Evolutionary conservation across 2,888 invertebrate species (phyloP).

Genomic region (Dryadula phaetusa): DNA sequence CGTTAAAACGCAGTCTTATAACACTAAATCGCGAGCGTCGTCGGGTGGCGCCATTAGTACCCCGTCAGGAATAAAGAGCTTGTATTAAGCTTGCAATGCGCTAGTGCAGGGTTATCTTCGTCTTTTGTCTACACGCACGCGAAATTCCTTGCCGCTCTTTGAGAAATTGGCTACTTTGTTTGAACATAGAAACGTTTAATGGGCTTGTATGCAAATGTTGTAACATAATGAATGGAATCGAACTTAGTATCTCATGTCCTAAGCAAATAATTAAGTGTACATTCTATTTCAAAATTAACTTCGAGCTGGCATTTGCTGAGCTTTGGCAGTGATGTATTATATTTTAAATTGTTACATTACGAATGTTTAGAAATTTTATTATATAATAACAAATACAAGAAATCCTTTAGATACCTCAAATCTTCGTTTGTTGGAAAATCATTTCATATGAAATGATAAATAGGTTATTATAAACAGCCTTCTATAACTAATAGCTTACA

Average conservation of each 20-base stretch:
- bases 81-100: constrained; percentile 39
- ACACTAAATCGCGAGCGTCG: constrained; percentile 52
- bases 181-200: constrained; percentile 37
- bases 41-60: constrained; percentile 64
- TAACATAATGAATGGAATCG: constrained; percentile 31
- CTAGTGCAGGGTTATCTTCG: constrained; percentile 40
- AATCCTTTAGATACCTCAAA: neutral
- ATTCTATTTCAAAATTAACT: constrained; percentile 27
- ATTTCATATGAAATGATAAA: neutral
- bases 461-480: neutral
- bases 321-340: neutral
- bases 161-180: constrained; percentile 45
- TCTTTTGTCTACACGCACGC: constrained; percentile 43
- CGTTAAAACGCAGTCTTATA: constrained; percentile 49
- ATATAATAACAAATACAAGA: neutral
- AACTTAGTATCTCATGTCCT: constrained; percentile 30
- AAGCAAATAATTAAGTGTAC: constrained; percentile 28
- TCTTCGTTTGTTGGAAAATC: neutral
- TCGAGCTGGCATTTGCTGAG: constrained; percentile 12
- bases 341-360: neutral
- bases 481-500: constrained; percentile 6
- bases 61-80: constrained; percentile 52
- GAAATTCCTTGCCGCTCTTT: constrained; percentile 39
- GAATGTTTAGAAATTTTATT: neutral
- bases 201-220: constrained; percentile 37